Evolutionary conservation across 2,888 invertebrate species (phyloP).

Genomic region (Keiferia lycopersicella): DNA sequence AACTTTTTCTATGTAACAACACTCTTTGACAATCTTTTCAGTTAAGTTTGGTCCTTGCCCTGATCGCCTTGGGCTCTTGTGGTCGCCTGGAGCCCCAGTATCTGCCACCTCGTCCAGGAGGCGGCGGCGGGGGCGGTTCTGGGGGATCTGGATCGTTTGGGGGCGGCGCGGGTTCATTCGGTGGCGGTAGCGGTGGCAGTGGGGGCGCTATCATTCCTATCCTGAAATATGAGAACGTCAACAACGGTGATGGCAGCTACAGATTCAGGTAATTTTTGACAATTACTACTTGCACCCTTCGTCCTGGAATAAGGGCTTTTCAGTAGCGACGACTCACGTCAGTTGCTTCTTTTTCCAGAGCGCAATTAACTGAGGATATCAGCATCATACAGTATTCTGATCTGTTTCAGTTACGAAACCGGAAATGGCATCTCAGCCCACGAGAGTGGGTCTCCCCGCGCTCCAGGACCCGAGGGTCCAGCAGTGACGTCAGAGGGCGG

Average conservation of each 20-base stretch:
- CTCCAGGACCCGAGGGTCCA: slow-evolving; percentile 77
- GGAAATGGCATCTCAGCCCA: slow-evolving; percentile 84
- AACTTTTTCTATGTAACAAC: background rate
- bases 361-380: no score
- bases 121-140: slow-evolving; percentile 40
- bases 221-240: slow-evolving; percentile 82
- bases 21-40: background rate
- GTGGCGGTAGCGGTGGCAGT: slow-evolving; percentile 36
- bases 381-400: background rate
- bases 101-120: slow-evolving; percentile 52
- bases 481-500: slow-evolving; percentile 83
- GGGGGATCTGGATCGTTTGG: slow-evolving; percentile 43
- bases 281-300: background rate
- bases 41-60: slow-evolving; percentile 46
- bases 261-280: slow-evolving; percentile 76
- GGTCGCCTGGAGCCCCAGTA: slow-evolving; percentile 63
- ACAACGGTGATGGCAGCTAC: slow-evolving; percentile 85
- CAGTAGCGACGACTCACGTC: no score
- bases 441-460: slow-evolving; percentile 81
- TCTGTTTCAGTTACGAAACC: slow-evolving; percentile 80
- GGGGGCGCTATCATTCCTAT: slow-evolving; percentile 78
- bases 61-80: slow-evolving; percentile 60
- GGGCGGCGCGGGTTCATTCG: slow-evolving; percentile 33
- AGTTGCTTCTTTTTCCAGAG: no score
- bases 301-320: no score